These are phyloP conservation scores for Micrastur ruficollis DNA, from an alignment of 2,797 vertebrate species.

Conservation along the genomic window DNA sequence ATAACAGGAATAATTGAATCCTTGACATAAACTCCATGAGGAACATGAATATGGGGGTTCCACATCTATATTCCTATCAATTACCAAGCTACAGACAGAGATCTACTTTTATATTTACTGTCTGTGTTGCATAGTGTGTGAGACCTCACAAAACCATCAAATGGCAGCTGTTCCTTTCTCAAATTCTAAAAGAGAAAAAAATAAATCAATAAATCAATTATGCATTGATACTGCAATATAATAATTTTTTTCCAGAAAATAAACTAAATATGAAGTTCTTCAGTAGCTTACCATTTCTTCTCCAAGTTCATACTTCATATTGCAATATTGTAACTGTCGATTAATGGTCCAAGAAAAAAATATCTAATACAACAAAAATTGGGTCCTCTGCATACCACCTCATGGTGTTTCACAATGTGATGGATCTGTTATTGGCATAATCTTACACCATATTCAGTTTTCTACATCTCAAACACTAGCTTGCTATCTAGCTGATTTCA, in stretches of 20 bases:
- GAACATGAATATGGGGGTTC: not conserved
- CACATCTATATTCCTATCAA: not conserved
- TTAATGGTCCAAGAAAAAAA: not conserved
- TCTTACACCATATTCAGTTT: not conserved
- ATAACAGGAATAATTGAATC: not conserved
- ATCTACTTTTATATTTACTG: not conserved
- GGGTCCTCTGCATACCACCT: not conserved
- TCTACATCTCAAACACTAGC: not conserved
- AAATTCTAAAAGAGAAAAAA: not conserved
- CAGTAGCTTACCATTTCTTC: not conserved
- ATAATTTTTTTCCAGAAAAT: not conserved
- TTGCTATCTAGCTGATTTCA: not conserved
- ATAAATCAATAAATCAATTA: not conserved
- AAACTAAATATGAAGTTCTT: not conserved
- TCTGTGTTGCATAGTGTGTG: not conserved
- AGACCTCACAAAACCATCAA: not conserved
- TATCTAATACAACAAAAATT: not conserved
- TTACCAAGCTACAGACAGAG: not conserved
- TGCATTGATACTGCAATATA: not conserved
- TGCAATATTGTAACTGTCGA: not conserved
- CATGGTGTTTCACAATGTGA: not conserved
- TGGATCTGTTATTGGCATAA: accelerated
- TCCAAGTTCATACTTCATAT: not conserved
- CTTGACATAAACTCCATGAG: not conserved
- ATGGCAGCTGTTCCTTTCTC: not conserved